Base-by-base conservation (phyloP, 2,888 invertebrate species). In the Cepaea hortensis region DNA sequence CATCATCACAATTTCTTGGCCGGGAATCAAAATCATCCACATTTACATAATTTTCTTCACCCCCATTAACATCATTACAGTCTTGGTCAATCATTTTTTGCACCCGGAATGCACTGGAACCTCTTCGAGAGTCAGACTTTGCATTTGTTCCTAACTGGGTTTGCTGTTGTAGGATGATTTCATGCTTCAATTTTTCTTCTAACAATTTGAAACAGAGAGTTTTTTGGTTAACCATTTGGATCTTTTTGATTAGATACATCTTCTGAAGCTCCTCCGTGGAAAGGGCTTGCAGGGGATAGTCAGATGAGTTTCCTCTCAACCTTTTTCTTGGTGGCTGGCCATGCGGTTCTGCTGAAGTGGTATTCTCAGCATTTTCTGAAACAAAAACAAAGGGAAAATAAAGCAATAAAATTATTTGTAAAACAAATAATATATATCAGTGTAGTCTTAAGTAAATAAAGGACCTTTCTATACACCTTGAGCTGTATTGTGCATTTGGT, bases 161-260 rank as follows among this genome's bases (percentile, higher is more conserved):
- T 35, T 79, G 62, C 7, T 62, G 79, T 35, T 79, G 55, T 15
- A 62, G 13, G 62, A 0, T 81, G 35, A 81, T 46, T 23, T 84
- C 65, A 48, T 20, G 48, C 18, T 76, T 35, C 48, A 84, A 46
- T 76, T 84, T 84, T 13, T 35, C 3, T 23, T 84, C 76, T n/a
- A 84, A n/a, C 20, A 77, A 75, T 9, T 48, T 35, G 65, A 76
- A 76, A 65, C 76, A 84, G 13, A n/a, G 72, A n/a, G 76, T 76
- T n/a, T 65, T 84, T 20, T 84, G 84, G 18, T n/a, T 18, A 20
- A 84, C 55, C 84, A 84, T 84, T 35, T 76, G 3, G 15, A 84
- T 84, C n/a, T 84, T 84, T 35, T 84, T 76, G 6, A 76, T 65
- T 1, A 76, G 6, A 18, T 84, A 84, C 3, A 76, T 0, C 62